These are phyloP conservation scores for Prosopocoilus inquinatus DNA, from an alignment of 2,888 invertebrate species.

Conservation along the genomic window DNA sequence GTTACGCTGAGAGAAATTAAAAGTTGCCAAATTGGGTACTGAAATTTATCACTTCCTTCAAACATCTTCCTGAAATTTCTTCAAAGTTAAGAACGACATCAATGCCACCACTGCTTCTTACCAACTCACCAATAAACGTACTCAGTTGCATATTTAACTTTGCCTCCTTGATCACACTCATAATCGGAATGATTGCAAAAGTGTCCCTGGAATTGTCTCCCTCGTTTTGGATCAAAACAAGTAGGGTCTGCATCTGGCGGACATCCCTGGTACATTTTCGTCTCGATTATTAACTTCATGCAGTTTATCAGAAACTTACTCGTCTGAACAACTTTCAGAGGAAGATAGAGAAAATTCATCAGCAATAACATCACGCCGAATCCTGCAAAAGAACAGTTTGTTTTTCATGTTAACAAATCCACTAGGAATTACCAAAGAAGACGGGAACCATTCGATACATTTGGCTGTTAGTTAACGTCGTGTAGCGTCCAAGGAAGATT, in stretches of 20 bases:
- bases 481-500: conserved; percentile 31
- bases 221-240: conserved; percentile 1
- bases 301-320: conserved; percentile 22
- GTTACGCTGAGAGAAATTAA: conserved; percentile 24
- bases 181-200: conserved; percentile 14
- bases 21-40: conserved; percentile 26
- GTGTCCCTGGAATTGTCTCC: background rate
- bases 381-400: conserved; percentile 19
- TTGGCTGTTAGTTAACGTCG: conserved; percentile 29
- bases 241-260: background rate
- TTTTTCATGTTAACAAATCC: background rate
- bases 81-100: background rate
- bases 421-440: conserved; percentile 28
- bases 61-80: conserved; percentile 18
- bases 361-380: conserved; percentile 23
- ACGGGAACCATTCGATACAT: conserved; percentile 34
- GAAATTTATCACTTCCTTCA: conserved; percentile 1
- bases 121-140: conserved; percentile 23
- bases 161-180: conserved; percentile 5
- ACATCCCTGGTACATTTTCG: conserved; percentile 20
- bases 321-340: conserved; percentile 15
- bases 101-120: too few relatives aligned
- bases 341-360: conserved; percentile 24
- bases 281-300: conserved; percentile 22
- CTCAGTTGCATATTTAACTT: conserved; percentile 21